phyloP scores from a whole-genome alignment of 2,113 vertebrate species.

The Megalops atlanticus region DNA sequence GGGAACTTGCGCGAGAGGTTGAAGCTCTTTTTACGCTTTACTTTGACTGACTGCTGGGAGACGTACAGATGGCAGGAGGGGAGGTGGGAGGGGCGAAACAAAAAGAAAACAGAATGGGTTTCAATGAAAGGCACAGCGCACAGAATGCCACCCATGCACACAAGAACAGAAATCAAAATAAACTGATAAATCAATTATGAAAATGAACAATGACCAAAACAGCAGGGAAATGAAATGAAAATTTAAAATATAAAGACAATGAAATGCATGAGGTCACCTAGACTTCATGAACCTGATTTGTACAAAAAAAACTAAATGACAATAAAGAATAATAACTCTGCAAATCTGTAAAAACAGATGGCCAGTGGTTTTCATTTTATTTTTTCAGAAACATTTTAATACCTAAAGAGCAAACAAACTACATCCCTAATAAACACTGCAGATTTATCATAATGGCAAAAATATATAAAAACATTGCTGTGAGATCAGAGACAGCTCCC shows the following conservation, averaged over 20 bases:
- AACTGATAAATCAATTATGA: background rate
- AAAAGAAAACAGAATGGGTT: conserved; percentile 74
- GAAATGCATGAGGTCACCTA: conserved; percentile 1
- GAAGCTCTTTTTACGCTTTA: conserved; percentile 99
- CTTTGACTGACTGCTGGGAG: conserved; percentile 93
- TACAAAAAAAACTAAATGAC: no score
- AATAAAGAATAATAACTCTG: no score
- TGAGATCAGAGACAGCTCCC: background rate
- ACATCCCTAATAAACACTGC: no score
- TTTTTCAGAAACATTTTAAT: no score
- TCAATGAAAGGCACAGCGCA: conserved; percentile 66
- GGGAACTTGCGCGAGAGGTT: conserved; percentile 99
- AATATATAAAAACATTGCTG: no score
- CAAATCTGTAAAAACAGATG: no score
- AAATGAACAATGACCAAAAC: background rate
- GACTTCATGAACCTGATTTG: background rate
- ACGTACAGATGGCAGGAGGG: conserved; percentile 63
- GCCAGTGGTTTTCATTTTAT: no score
- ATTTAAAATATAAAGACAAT: background rate
- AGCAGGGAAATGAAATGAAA: background rate
- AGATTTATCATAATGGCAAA: no score
- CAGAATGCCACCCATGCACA: background rate
- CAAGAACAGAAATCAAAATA: background rate
- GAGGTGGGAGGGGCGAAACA: conserved; percentile 55
- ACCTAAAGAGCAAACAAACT: no score